Conservation (phyloP, 1,140 invertebrate genomes). For the Campodea augens region DNA sequence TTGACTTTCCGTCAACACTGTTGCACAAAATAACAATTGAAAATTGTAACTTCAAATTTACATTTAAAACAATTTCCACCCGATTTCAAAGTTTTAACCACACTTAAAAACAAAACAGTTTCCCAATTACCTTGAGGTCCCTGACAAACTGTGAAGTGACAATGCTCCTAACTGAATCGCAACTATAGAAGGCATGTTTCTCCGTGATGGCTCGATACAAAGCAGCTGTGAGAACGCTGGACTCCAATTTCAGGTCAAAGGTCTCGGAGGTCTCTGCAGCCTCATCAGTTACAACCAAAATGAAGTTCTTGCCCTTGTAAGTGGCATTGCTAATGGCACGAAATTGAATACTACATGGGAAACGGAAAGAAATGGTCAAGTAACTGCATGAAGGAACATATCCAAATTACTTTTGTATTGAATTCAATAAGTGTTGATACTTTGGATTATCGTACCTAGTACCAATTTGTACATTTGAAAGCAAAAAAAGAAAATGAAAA, state of each 20-base stretch:
- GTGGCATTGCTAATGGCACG: conserved; percentile 62
- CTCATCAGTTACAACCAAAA: conserved; percentile 47
- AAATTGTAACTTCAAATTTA: too few relatives aligned
- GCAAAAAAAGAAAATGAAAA: too few relatives aligned
- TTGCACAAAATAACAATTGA: too few relatives aligned
- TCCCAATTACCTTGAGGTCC: conserved; percentile 46
- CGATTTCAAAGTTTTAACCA: too few relatives aligned
- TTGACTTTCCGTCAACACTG: too few relatives aligned
- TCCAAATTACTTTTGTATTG: too few relatives aligned
- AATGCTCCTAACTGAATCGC: conserved; percentile 67
- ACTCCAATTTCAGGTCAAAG: conserved; percentile 59
- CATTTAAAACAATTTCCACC: too few relatives aligned
- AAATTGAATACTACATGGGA: conserved; percentile 50
- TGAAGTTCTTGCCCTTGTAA: conserved; percentile 48
- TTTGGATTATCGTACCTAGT: too few relatives aligned
- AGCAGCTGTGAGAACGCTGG: conserved; percentile 50
- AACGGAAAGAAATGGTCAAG: conserved; percentile 9
- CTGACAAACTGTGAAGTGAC: conserved; percentile 72
- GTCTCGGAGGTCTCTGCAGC: conserved; percentile 37
- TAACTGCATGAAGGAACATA: too few relatives aligned
- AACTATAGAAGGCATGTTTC: conserved; percentile 78
- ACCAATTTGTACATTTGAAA: too few relatives aligned
- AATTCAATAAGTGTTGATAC: too few relatives aligned
- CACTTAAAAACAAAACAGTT: too few relatives aligned
- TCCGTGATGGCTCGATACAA: conserved; percentile 75